These are phyloP conservation scores for Tromatobia lineatoria DNA, from an alignment of 2,888 invertebrate genomes.

Conservation along the genomic window DNA sequence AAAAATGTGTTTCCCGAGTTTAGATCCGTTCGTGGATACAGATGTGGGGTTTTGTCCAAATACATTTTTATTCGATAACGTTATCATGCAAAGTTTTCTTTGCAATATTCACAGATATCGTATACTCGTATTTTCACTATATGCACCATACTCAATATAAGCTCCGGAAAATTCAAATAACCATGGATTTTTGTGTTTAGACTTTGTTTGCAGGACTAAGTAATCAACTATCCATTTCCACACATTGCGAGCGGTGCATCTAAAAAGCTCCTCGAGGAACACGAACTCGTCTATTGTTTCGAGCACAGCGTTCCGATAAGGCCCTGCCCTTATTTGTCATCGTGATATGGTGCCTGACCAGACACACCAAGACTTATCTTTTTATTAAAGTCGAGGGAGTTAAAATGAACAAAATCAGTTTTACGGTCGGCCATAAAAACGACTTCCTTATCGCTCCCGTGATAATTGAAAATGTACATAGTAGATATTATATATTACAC, in stretches of 20 bases:
- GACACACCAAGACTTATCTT: neutral
- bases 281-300: slow-evolving; percentile 16
- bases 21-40: neutral
- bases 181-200: neutral
- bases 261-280: slow-evolving; percentile 33
- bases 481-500: slow-evolving; percentile 16
- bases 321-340: slow-evolving; percentile 34
- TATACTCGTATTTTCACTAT: neutral
- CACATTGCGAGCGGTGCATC: slow-evolving; percentile 32
- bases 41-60: slow-evolving; percentile 10
- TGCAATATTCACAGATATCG: neutral
- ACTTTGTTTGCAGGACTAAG: slow-evolving; percentile 65
- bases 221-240: slow-evolving; percentile 67
- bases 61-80: slow-evolving; percentile 34
- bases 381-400: neutral
- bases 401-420: slow-evolving; percentile 9
- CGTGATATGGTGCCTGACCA: neutral
- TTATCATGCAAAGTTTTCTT: neutral
- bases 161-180: slow-evolving; percentile 1
- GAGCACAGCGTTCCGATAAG: slow-evolving; percentile 13
- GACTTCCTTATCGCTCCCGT: slow-evolving; percentile 29
- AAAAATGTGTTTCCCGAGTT: neutral
- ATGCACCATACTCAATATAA: neutral
- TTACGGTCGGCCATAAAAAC: slow-evolving; percentile 22
- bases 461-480: slow-evolving; percentile 54